phyloP scores from a whole-genome alignment of 37 sponge, comb jelly and placozoan genomes.

The Eunapius fragilis region DNA sequence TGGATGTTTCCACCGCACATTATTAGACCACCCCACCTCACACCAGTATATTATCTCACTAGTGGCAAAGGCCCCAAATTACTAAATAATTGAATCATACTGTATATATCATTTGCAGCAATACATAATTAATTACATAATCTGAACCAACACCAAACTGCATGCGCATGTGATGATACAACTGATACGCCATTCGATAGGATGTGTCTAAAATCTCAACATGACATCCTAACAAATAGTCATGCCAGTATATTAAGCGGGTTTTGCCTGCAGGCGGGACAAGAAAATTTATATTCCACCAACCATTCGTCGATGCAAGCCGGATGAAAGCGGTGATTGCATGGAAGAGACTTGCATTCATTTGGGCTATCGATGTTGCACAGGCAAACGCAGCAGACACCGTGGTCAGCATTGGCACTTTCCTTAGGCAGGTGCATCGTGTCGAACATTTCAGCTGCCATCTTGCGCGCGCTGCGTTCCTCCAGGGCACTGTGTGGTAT shows the following conservation, averaged over 20 bases:
- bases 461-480: background rate
- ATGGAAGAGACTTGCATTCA: conserved; percentile 33
- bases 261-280: conserved; percentile 53
- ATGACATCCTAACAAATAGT: no score
- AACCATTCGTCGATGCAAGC: conserved; percentile 71
- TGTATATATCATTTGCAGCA: no score
- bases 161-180: no score
- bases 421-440: background rate
- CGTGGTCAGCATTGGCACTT: background rate
- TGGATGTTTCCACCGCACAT: no score
- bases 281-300: conserved; percentile 44
- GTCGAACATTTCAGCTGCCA: background rate
- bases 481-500: background rate
- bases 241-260: background rate
- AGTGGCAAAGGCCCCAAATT: no score
- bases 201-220: no score
- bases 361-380: background rate
- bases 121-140: no score
- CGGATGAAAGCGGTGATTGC: conserved; percentile 57
- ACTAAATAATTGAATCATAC: no score
- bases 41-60: no score
- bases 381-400: background rate
- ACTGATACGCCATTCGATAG: no score
- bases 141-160: no score
- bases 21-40: no score